Evolutionary conservation across 2,888 invertebrate genomes (phyloP), one percentile per base, ranked within the genome.

Genomic region (Cephus nigrinus): DNA sequence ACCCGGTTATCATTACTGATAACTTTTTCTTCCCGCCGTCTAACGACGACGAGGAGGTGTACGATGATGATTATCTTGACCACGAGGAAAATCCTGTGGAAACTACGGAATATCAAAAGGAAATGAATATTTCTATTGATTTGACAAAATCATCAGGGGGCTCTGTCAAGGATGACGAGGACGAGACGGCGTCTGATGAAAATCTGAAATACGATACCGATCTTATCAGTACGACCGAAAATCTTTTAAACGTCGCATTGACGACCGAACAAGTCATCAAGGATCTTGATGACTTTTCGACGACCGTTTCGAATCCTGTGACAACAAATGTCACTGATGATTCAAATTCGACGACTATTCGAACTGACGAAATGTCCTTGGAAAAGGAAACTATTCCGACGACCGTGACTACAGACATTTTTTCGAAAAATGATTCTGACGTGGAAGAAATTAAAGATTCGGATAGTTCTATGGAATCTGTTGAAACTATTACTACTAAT

Each of bases 1-100:
- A 77, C 12, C 90, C 91, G 1, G 83, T 91, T 4, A 91, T 91
- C 40, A 91, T 91, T 55, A 91, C 91, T 0, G 91, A 91, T 76
- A 89, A 91, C 68, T 91, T 91, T 81, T 91, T 91, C 80, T 87
- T 89, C 12, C 91, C 91, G 0, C 79, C 83, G 12, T 78, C 84
- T 23, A 77, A 82, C 31, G 85, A 86, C 68, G 84, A 82, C 40
- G 80, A 84, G 12, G 81, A 80, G n/a, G 82, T 82, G 4, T 82
- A 84, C 31, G 82, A 82, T 33, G 81, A 83, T 9, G 80, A 84
- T 31, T 80, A 81, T 30, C 31, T 69, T n/a, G 75, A 78, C 11
- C 72, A 75, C 4, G 73, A 80, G 4, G 82, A 79, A 35, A 74
- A 76, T 40, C 40, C 40, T 40, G 40, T 5, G 5, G 23, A 40